Evolutionary conservation across 2,888 invertebrate genomes (phyloP), one percentile per base, ranked within the genome.

Genomic region (Amphipyra berbera): DNA sequence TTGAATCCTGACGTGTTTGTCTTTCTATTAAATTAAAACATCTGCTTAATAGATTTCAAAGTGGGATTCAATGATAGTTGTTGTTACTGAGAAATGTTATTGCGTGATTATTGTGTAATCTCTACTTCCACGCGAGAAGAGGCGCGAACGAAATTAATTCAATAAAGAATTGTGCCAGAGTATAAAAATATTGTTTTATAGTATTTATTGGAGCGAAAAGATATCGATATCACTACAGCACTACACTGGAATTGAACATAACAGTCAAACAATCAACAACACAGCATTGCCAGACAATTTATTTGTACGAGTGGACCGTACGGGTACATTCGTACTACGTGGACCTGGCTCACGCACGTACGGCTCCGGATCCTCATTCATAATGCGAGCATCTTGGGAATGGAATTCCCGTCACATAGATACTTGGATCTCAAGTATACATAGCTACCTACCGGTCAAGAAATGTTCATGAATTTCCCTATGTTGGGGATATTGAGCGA

Each of bases 371-470:
- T 50, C 42, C 45, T 58, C 48, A 70, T 79, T 77, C 61, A 66
- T 76, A 73, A 69, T 65, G 56, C 50, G 49, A 61, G 27, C 45
- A 52, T 61, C 62, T 65, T 54, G 21, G 21, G 50, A 63, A 42
- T 42, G 49, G 56, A 59, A 67, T 73, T 67, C 61, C 13, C 52
- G 49, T 65, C 57, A 67, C 53, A 58, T 52, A 55, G 48, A 46
- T 69, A 65, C 56, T 65, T 56, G 45, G 60, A 72, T 55, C 44
- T 66, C 50, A 35, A 76, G 60, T 62, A n/a, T n/a, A 50, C 50
- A 58, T 66, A 59, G 33, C 40, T 52, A 42, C 27, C 12, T 37
- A 46, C 49, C 55, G 61, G 56, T 56, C 30, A 30, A 30, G 30
- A 63, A 66, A 66, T 56, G 33, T 56, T 50, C 13, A 33, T 10